Conservation (phyloP, 30 jellyfish, hydroid and myxozoan genomes). For the Aurelia coerulea region DNA sequence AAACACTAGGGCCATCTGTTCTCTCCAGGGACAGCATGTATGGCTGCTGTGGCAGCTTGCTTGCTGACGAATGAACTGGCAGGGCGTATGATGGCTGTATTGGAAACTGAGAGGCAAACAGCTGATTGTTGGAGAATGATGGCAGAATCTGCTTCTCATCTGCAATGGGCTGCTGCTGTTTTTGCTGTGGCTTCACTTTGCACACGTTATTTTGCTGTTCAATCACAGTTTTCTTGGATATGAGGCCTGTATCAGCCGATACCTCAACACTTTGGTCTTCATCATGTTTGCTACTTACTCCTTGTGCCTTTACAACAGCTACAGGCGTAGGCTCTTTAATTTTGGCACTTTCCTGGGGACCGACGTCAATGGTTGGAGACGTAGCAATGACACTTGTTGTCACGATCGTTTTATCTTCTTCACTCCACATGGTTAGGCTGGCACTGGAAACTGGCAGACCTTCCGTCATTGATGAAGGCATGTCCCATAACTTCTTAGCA, state of each 20-base stretch:
- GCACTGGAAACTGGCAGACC: conserved; percentile 54
- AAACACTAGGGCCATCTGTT: conserved; percentile 28
- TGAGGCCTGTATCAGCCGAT: conserved; percentile 10
- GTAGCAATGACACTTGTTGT: conserved; percentile 60
- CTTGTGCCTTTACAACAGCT: conserved; percentile 62
- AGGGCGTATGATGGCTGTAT: conserved; percentile 57
- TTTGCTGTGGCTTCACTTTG: conserved; percentile 97
- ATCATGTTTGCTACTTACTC: conserved; percentile 23
- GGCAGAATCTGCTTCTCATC: conserved; percentile 52
- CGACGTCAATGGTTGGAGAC: conserved; percentile 37
- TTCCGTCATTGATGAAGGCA: conserved; percentile 59
- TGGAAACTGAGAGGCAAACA: conserved; percentile 48
- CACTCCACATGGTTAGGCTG: conserved; percentile 58
- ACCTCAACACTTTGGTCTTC: conserved; percentile 37
- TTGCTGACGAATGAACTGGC: conserved; percentile 41
- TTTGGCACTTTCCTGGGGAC: conserved; percentile 17
- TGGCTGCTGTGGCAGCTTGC: conserved; percentile 43
- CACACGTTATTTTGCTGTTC: conserved; percentile 89
- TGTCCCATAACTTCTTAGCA: conserved; percentile 82
- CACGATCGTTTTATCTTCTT: conserved; percentile 36
- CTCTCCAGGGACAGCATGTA: conserved; percentile 41
- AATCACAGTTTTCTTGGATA: conserved; percentile 39
- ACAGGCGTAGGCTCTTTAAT: conserved; percentile 58
- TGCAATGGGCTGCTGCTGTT: conserved; percentile 60
- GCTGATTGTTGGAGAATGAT: conserved; percentile 50